Evolutionary conservation across 2,797 vertebrate genomes (phyloP).

Genomic region (Macropus fuliginosus): DNA sequence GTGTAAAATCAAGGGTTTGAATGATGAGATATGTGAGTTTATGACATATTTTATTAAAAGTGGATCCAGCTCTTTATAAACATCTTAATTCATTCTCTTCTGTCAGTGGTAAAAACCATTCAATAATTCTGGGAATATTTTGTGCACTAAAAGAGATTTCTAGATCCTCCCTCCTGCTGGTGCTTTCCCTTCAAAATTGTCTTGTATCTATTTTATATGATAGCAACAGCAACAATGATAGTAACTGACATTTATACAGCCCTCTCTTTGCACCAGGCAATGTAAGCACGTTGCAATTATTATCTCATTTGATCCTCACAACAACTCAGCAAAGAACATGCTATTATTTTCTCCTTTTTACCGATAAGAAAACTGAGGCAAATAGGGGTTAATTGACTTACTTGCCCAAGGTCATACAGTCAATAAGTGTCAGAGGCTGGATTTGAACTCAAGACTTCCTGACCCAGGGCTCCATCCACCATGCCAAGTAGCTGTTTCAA

Average conservation of each 20-base stretch:
- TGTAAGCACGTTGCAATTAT: neutral
- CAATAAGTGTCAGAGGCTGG: neutral
- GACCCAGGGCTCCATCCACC: neutral
- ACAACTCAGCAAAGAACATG: neutral
- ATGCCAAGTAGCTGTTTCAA: neutral
- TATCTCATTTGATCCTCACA: neutral
- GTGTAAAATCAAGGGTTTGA: slow-evolving; percentile 35
- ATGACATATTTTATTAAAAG: slow-evolving; percentile 49
- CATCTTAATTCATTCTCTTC: slow-evolving; percentile 41
- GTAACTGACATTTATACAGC: neutral
- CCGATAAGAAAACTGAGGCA: neutral
- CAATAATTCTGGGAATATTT: slow-evolving; percentile 32
- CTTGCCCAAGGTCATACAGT: neutral
- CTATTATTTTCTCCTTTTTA: neutral
- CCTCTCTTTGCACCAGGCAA: neutral
- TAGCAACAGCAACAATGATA: neutral
- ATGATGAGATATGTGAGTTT: slow-evolving; percentile 8
- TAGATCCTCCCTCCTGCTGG: neutral
- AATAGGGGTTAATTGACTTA: neutral
- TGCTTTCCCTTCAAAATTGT: neutral
- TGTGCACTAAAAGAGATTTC: slow-evolving; percentile 17
- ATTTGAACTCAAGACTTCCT: neutral
- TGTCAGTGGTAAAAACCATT: neutral
- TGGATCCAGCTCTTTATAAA: slow-evolving; percentile 40
- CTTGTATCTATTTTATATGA: neutral